Percentiles rank a stretch among this genome's conserved stretches.
These are phyloP conservation scores for Beroe forskalii DNA, from an alignment of 37 sponge, comb jelly and placozoan genomes.

Conservation along the genomic window DNA sequence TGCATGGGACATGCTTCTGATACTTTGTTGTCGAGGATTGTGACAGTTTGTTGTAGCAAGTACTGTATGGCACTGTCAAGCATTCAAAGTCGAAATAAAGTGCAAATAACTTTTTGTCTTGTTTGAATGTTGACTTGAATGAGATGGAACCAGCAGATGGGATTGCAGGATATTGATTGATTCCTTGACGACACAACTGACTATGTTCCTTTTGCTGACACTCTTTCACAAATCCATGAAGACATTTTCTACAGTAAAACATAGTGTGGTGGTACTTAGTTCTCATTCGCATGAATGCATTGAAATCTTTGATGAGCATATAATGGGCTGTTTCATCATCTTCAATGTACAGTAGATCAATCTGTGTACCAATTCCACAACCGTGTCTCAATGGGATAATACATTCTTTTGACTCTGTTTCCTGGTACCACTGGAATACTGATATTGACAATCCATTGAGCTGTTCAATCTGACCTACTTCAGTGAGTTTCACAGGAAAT, in stretches of 20 bases:
- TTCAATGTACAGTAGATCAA: constrained; percentile 26
- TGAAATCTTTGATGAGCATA: background rate
- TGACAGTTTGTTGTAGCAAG: background rate
- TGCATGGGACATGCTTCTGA: too few relatives aligned
- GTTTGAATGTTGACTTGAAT: background rate
- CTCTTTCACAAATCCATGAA: constrained; percentile 11
- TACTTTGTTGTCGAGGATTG: background rate
- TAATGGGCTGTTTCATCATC: background rate
- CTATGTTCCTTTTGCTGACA: background rate
- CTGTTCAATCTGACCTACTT: background rate
- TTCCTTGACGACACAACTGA: background rate
- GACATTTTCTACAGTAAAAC: constrained; percentile 48
- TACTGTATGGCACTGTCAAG: constrained; percentile 25
- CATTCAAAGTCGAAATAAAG: constrained; percentile 46
- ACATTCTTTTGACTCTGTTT: constrained; percentile 1
- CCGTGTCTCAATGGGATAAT: constrained; percentile 33
- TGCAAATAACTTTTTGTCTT: constrained; percentile 30
- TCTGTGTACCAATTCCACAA: constrained; percentile 3
- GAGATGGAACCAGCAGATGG: background rate
- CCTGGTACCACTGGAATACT: constrained; percentile 5
- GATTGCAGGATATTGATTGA: background rate
- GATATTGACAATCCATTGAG: constrained; percentile 10
- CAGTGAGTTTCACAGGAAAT: constrained; percentile 22
- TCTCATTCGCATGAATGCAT: constrained; percentile 22
- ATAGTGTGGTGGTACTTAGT: constrained; percentile 21